Evolutionary conservation across 2,797 vertebrate species (phyloP).

Genomic region (Pseudochirops corinnae): DNA sequence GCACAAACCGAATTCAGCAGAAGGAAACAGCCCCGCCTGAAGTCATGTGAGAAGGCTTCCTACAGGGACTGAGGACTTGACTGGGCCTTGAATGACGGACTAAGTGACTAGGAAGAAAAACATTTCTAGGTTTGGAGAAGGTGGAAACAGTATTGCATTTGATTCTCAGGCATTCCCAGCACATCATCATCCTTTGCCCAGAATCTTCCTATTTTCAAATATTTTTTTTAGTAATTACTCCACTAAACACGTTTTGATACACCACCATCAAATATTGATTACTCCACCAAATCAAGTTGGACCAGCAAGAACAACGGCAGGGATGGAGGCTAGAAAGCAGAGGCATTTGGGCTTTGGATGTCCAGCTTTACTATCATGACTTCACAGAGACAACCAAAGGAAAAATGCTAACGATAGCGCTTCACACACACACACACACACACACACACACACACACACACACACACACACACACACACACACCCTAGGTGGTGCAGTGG

Average conservation of each 20-base stretch:
- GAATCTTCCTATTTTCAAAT: slow-evolving; percentile 7
- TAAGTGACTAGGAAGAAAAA: neutral
- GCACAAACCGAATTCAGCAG: neutral
- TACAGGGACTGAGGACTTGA: neutral
- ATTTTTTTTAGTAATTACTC: neutral
- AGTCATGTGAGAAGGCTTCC: neutral
- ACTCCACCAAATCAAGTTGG: neutral
- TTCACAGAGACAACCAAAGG: slow-evolving; percentile 13
- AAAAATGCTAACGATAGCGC: neutral
- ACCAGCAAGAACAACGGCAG: neutral
- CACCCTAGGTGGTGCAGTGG: too few species aligned
- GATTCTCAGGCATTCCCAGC: neutral
- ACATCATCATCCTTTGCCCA: neutral
- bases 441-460: too few species aligned
- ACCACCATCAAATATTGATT: neutral
- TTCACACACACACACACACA: too few species aligned
- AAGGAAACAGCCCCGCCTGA: neutral
- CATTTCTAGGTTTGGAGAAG: neutral
- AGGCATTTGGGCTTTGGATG: neutral
- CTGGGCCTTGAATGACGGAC: neutral
- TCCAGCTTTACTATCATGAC: neutral
- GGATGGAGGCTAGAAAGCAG: neutral
- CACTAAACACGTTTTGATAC: neutral
- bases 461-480: too few species aligned
- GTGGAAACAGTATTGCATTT: neutral